phyloP scores from a whole-genome alignment of 2,797 vertebrate genomes.

The Pipistrellus pipistrellus region DNA sequence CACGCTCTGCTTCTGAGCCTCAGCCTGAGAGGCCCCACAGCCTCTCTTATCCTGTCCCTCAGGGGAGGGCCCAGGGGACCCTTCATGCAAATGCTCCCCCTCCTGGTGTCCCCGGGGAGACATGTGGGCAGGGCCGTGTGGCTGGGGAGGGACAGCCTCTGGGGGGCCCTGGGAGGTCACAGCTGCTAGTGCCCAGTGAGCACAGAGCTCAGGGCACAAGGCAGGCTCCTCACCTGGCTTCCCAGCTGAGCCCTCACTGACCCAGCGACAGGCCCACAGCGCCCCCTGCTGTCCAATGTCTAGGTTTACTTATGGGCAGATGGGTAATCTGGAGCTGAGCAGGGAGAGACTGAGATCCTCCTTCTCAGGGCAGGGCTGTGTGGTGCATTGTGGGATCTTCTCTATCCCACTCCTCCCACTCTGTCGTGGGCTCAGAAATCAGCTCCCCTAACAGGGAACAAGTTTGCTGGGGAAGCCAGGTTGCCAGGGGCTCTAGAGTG shows the following conservation, averaged over 20 bases:
- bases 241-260: background rate
- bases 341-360: background rate
- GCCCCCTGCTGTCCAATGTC: background rate
- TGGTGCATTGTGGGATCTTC: no score
- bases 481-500: no score
- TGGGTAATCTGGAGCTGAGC: background rate
- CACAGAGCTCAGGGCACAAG: background rate
- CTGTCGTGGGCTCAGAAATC: no score
- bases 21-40: background rate
- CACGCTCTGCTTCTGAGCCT: background rate
- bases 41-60: background rate
- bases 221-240: background rate
- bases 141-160: background rate
- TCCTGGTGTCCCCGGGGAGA: background rate
- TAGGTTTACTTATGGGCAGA: no score
- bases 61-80: background rate
- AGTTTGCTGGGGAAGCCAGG: no score
- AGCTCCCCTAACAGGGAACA: no score
- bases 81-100: background rate
- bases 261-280: background rate
- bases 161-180: background rate
- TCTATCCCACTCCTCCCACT: no score
- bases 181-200: background rate
- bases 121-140: background rate
- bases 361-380: background rate